These are phyloP conservation scores for Strongylocentrotus purpuratus DNA, from an alignment of 35 echinoderm and acorn worm genomes.

Conservation along the genomic window DNA sequence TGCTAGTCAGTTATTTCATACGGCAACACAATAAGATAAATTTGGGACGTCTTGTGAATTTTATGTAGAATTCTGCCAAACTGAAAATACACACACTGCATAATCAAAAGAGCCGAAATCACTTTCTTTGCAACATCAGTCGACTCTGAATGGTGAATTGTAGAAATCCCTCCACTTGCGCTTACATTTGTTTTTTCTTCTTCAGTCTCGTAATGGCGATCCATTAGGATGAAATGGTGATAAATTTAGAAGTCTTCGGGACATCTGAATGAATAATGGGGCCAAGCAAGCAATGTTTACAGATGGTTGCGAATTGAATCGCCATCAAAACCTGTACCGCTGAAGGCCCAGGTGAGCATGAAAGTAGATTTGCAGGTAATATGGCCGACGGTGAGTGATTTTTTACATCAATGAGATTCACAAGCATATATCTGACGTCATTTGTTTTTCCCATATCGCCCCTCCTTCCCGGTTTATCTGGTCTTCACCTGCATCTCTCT, in stretches of 20 bases:
- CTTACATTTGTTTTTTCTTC: not conserved
- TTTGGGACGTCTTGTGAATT: too few relatives aligned
- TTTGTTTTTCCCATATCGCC: not conserved
- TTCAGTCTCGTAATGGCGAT: not conserved
- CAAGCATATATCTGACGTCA: not conserved
- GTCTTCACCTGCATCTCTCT: not conserved
- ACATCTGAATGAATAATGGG: not conserved
- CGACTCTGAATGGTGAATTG: too few relatives aligned
- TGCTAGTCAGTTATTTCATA: too few relatives aligned
- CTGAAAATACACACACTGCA: too few relatives aligned
- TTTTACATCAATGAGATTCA: not conserved
- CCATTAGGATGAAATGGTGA: not conserved
- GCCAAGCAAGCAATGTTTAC: not conserved
- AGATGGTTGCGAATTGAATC: not conserved
- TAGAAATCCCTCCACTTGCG: too few relatives aligned
- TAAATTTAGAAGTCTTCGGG: not conserved
- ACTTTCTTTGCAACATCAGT: too few relatives aligned
- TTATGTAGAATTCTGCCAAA: too few relatives aligned
- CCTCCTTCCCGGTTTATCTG: not conserved
- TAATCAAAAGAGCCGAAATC: too few relatives aligned
- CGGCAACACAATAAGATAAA: too few relatives aligned
- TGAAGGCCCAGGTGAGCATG: not conserved
- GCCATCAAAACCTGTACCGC: not conserved
- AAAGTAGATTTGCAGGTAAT: not conserved
- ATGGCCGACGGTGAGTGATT: not conserved